Base-by-base conservation (phyloP, 2,113 vertebrate species). In the Helogale parvula region DNA sequence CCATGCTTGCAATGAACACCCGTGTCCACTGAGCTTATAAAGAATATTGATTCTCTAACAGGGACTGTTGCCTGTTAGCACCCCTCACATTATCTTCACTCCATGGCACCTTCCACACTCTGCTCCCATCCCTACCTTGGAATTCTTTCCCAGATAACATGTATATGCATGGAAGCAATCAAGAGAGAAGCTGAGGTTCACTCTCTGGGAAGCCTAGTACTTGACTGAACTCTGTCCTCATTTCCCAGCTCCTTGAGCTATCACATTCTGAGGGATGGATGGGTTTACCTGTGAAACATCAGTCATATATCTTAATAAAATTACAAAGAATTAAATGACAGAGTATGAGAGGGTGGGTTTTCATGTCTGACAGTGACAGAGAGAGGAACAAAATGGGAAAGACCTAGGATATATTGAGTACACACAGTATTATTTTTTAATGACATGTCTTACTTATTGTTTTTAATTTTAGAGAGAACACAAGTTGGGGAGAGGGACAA, bases 171-270 rank as follows among this genome's bases (percentile, higher is more conserved):
- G 25, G 57, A 33, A 15, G 13, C 35, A 25, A 71, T 10, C 13
- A 33, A 12, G 23, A 65, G 12, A 87, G 66, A 82, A 45, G n/a
- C 45, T 72, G 27, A n/a, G 7, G 17, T 45, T 27, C 31, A 21
- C 21, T n/a, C 27, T 50, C 13, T 19, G 2, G 23, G 27, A 35
- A 57, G 35, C 29, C 0, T 3, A 15, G 11, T 0, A 12, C 52
- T 45, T 19, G 19, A 16, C 15, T 4, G 7, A 77, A 47, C 57
- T 9, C 38, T 31, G 12, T 13, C 35, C 47, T 15, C 2, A 4
- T 2, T 35, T 45, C 63, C 57, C 4, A 12, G 60, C n/a, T 45
- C n/a, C n/a, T 27, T 19, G 7, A 68, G 57, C 2, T 57, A 23
- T 47, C 12, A 35, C 0, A 76, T 41, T 25, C 31, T 5, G 16